A percentile compares a stretch with the other conserved stretches of the same genome.
Conservation (phyloP, 2,888 invertebrate genomes). For the Sphaeridia pumilis region DNA sequence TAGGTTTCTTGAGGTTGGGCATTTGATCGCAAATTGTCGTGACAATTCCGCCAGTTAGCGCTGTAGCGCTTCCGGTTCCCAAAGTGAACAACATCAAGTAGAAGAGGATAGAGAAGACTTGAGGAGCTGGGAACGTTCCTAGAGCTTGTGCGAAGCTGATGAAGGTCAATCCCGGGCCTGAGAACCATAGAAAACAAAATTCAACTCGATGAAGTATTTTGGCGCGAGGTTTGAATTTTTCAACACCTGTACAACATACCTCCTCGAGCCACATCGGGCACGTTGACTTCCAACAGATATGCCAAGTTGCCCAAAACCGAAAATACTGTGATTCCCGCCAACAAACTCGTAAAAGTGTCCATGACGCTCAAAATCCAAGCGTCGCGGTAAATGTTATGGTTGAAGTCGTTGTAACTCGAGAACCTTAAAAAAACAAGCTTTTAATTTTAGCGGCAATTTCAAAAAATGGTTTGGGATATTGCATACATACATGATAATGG, state of each 20-base stretch:
- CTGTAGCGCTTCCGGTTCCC: slow-evolving; percentile 63
- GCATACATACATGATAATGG: slow-evolving; percentile 64
- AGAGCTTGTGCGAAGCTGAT: slow-evolving; percentile 75
- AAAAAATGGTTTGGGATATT: no score
- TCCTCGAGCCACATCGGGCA: neutral
- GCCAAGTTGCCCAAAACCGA: slow-evolving; percentile 8
- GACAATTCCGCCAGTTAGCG: slow-evolving; percentile 55
- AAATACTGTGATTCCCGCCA: slow-evolving; percentile 64
- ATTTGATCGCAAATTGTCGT: slow-evolving; percentile 58
- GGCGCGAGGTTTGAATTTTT: no score
- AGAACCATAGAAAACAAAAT: no score
- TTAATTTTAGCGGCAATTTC: no score
- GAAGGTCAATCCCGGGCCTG: slow-evolving; percentile 55
- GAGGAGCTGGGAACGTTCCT: slow-evolving; percentile 63
- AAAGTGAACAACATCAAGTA: slow-evolving; percentile 71
- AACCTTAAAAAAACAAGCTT: no score
- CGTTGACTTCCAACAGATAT: neutral
- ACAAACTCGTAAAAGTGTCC: slow-evolving; percentile 68
- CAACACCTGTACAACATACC: no score
- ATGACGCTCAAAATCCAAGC: slow-evolving; percentile 67
- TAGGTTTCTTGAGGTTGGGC: slow-evolving; percentile 49
- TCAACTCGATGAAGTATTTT: neutral
- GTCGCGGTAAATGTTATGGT: slow-evolving; percentile 46
- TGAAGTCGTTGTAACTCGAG: slow-evolving; percentile 10
- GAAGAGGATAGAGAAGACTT: slow-evolving; percentile 66